phyloP scores from a whole-genome alignment of 2,797 vertebrate genomes.

The Acrossocheilus wenchowensis region DNA sequence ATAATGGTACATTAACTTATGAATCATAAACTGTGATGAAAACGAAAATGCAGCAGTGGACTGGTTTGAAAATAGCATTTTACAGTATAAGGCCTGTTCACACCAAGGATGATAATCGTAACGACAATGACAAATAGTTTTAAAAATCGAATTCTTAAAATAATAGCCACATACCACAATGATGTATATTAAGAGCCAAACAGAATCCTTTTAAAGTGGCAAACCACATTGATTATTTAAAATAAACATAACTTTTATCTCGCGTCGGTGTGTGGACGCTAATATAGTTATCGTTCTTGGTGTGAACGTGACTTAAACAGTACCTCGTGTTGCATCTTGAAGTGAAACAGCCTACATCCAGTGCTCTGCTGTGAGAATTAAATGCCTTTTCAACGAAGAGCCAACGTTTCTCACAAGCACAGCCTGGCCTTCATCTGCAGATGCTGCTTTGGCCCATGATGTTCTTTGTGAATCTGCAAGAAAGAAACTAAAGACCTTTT shows the following conservation, averaged over 20 bases:
- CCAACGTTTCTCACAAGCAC: background rate
- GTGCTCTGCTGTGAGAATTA: background rate
- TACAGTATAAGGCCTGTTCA: background rate
- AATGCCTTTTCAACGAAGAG: background rate
- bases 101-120: background rate
- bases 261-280: background rate
- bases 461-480: background rate
- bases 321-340: background rate
- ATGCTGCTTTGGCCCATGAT: background rate
- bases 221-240: no score
- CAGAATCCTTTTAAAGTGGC: background rate
- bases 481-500: constrained; percentile 17
- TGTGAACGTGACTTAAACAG: background rate
- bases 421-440: constrained; percentile 8
- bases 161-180: no score
- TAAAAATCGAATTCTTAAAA: background rate
- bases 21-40: background rate
- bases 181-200: background rate
- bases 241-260: background rate
- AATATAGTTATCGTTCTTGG: background rate
- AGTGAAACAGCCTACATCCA: background rate
- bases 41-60: background rate
- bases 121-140: background rate
- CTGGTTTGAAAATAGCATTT: background rate
- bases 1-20: background rate